A percentile compares a stretch with the other conserved stretches of the same genome.
Evolutionary conservation across 2,888 invertebrate species (phyloP).

Genomic region (Rhodophaea formosa): DNA sequence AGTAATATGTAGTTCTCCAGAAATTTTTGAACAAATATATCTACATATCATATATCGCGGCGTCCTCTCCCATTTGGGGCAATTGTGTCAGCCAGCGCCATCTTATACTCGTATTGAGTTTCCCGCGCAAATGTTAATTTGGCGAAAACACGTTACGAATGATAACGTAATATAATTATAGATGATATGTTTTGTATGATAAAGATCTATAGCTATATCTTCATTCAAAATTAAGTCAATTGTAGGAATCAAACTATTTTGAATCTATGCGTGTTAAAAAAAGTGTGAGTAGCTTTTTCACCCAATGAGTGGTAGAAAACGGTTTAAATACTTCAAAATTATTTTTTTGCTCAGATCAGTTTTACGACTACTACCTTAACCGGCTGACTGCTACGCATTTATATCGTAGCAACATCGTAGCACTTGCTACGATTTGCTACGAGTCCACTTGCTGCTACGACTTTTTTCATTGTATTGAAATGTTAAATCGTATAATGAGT

Average conservation of each 20-base stretch:
- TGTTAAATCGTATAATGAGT: no score
- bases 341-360: no score
- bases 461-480: no score
- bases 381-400: neutral
- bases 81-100: neutral
- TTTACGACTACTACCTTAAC: no score
- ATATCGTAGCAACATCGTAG: neutral
- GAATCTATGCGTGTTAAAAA: no score
- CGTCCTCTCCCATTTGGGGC: neutral
- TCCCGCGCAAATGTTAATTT: neutral
- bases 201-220: no score
- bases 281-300: no score
- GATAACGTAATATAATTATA: neutral
- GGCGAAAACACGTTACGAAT: neutral
- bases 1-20: neutral
- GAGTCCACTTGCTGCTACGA: neutral
- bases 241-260: no score
- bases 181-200: neutral
- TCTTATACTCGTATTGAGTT: neutral
- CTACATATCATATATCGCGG: neutral
- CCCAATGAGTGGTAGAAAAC: no score
- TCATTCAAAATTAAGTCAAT: no score
- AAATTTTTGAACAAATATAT: neutral
- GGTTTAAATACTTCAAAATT: no score
- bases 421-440: neutral